Base-by-base conservation (phyloP, 1,140 invertebrate species). In the Rhagoletis pomonella region DNA sequence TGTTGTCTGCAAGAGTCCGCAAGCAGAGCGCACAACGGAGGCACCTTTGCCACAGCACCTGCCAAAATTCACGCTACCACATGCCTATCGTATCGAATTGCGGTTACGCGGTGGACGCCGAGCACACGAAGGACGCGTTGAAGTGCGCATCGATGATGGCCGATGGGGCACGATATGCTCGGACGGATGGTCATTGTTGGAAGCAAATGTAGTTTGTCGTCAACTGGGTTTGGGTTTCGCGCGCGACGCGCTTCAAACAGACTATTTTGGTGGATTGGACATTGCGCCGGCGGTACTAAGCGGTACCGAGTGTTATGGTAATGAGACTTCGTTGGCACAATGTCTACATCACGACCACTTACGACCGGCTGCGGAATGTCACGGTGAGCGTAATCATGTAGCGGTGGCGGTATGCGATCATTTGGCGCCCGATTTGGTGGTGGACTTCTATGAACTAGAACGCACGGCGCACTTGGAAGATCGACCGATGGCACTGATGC, bases 381-480 rank as follows among this genome's bases (percentile, higher is more conserved):
- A 94, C 88, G 95, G 95, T 44, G 89, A 88, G 47, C 88, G 91
- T 88, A 95, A 95, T 73, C 96, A 97, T 88, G 95, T 97, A n/a
- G 97, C 97, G 1, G 95, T 95, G 17, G 96, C 97, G 7, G 94
- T 96, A 3, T 98, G 97, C 90, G 95, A 95, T 4, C 90, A 94
- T 92, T 94, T 94, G 0, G 94, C 99, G 89, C 96, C 98, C 0
- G 98, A 99, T 93, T 94, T 99, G 44, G 95, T 97, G 1, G 95
- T 98, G 29, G 97, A 99, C 91, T 95, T 96, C 42, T 91, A 95
- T 10, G 96, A 97, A 90, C 94, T 99, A 17, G 96, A 96, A 93
- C 93, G 95, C 42, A 97, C 97, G 0, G 95, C 97, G 0, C 97
- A 98, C 93, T 94, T 99, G 12, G 97, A 99, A 93, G 98, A 99